Percentiles rank a stretch among this genome's conserved stretches.
Conservation (phyloP, 2,113 vertebrate species). For the Hyaena hyaena region DNA sequence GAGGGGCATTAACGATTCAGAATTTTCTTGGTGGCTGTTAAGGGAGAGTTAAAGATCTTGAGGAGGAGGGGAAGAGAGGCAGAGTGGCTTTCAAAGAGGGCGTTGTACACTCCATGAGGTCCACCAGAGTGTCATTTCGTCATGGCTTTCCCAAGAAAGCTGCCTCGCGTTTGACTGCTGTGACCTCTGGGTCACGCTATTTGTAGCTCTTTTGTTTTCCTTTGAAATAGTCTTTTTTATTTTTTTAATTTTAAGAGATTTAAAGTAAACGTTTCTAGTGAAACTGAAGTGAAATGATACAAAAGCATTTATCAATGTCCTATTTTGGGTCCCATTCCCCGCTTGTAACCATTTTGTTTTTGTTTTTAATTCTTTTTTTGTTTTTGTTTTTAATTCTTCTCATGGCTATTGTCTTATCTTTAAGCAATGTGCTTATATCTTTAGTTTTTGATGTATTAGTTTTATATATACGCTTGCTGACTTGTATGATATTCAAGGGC, state of each 20-base stretch:
- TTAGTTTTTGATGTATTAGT: neutral
- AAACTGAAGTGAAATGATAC: neutral
- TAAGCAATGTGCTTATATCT: neutral
- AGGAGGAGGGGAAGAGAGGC: neutral
- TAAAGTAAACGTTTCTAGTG: neutral
- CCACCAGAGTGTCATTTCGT: neutral
- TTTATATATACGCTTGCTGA: neutral
- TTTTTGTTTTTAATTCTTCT: conserved; percentile 20
- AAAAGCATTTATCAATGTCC: neutral
- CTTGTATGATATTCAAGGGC: neutral
- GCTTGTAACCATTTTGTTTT: neutral
- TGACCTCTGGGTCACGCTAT: neutral
- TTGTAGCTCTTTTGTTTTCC: neutral
- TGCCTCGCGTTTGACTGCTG: neutral
- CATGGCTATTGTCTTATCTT: neutral
- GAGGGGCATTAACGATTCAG: neutral
- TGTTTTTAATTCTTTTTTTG: neutral
- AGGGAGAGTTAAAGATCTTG: neutral
- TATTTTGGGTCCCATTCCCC: neutral
- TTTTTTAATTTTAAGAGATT: neutral
- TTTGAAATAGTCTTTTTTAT: neutral
- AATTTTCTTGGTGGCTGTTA: neutral
- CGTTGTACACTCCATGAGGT: neutral
- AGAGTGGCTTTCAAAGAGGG: neutral
- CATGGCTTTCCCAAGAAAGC: conserved; percentile 24